Evolutionary conservation across 2,797 vertebrate species (phyloP), one percentile per base, ranked within the genome.

Genomic region (Dicrostonyx torquatus): DNA sequence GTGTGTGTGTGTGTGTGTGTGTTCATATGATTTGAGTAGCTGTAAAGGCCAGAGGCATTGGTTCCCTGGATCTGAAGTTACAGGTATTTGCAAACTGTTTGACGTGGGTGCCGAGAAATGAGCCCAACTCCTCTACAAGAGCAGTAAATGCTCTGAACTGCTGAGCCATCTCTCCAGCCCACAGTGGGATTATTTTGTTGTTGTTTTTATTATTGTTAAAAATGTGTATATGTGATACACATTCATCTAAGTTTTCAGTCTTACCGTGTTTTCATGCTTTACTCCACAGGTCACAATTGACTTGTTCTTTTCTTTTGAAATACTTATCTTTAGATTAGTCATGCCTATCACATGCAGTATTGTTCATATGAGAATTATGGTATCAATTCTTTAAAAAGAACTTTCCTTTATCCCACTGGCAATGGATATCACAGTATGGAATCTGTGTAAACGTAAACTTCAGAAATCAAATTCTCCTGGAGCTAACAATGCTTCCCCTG

Each of bases 381-480:
- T 94, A 78, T 97, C 91, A 62, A 10, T 93, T 96, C 55, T 93
- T 86, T 87, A 93, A 40, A 93, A 93, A 89, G 88, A 66, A 24
- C 22, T 78, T 43, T 53, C 7, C 6, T 94, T 95, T 75, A 94
- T 91, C 18, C 79, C 29, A 93, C 37, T 94, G 62, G 62, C 73
- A 83, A 58, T 96, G 90, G 87, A 91, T 87, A 97, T 94, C 91
- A 93, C 60, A 72, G 79, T 94, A 58, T 82, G 72, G 78, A 96
- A 96, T 91, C 89, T 95, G 26, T 93, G 43, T 89, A 91, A 94
- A 94, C 0, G 6, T 88, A 96, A 94, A 94, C 94, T 95, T 76
- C 85, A 94, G 95, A 96, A 96, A 94, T 93, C 24, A 60, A 94
- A 97, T 93, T 96, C 87, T 96, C 37, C 29, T 60, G 2, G 17